These are phyloP conservation scores for Marcusenius ussheri DNA, from an alignment of 2,113 vertebrate species.

Conservation along the genomic window DNA sequence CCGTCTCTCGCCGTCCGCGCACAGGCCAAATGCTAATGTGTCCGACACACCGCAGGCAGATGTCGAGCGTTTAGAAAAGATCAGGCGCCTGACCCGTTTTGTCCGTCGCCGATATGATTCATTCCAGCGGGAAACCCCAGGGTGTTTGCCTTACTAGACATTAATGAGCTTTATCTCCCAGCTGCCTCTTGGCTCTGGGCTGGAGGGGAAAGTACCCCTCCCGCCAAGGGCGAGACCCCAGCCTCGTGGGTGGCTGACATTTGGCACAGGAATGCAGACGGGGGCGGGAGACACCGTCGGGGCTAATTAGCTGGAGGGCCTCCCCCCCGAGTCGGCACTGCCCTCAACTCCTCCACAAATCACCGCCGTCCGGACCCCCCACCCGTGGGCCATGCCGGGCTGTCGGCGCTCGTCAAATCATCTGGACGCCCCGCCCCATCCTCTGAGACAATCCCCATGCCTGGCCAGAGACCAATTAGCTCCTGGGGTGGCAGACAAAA, in stretches of 20 bases:
- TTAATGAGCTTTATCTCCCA: background rate
- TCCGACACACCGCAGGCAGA: background rate
- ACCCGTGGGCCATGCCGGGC: background rate
- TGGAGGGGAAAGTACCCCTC: background rate
- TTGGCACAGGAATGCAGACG: background rate
- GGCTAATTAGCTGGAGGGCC: slow-evolving; percentile 9
- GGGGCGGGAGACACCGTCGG: background rate
- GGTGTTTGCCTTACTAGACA: background rate
- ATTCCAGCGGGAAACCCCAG: background rate
- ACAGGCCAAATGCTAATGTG: background rate
- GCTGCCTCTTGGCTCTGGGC: background rate
- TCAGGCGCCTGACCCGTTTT: background rate
- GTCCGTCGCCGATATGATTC: background rate
- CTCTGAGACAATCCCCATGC: background rate
- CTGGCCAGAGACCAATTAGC: background rate
- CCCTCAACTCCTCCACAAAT: background rate
- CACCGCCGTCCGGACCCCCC: background rate
- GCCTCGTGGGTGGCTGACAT: background rate
- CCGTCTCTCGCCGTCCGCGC: background rate
- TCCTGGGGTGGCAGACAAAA: background rate
- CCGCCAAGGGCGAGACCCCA: background rate
- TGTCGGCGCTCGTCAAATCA: background rate
- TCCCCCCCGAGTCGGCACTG: background rate
- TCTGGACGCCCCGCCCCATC: background rate
- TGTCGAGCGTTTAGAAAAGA: background rate